phyloP scores from a whole-genome alignment of 2,113 vertebrate genomes.

The Carassius carassius region DNA sequence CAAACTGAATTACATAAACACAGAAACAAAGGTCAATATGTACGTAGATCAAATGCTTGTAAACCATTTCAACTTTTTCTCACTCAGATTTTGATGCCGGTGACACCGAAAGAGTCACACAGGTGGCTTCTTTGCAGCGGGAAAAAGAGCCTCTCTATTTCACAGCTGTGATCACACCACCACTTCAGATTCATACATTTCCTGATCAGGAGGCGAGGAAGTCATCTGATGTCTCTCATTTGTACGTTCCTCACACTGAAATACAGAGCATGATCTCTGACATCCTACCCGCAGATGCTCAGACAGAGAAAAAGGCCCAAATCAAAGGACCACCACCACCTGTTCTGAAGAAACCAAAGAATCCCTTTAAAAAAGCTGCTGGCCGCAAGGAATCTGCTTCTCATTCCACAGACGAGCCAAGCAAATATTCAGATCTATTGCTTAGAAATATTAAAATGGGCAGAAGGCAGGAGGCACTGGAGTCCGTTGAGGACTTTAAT shows the following conservation, averaged over 20 bases:
- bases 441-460: constrained; percentile 65
- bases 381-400: constrained; percentile 55
- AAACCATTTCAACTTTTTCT: constrained; percentile 20
- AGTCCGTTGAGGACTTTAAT: constrained; percentile 58
- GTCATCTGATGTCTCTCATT: constrained; percentile 24
- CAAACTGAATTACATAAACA: background rate
- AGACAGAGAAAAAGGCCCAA: constrained; percentile 58
- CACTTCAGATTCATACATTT: constrained; percentile 58
- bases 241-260: constrained; percentile 18
- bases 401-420: constrained; percentile 63
- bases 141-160: constrained; percentile 64
- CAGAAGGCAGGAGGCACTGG: constrained; percentile 70
- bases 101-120: background rate
- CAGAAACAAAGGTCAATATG: background rate
- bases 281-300: constrained; percentile 22
- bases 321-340: constrained; percentile 74
- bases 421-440: constrained; percentile 61
- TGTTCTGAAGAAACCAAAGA: constrained; percentile 75
- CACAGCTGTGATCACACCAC: constrained; percentile 62
- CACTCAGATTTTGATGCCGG: constrained; percentile 38
- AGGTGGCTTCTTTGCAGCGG: constrained; percentile 50
- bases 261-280: constrained; percentile 24
- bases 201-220: constrained; percentile 46
- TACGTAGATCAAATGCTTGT: background rate
- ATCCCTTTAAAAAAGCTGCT: constrained; percentile 69